A percentile compares a stretch with the other conserved stretches of the same genome.
These are phyloP conservation scores for Zonotrichia albicollis DNA, from an alignment of 2,797 vertebrate species.

Conservation along the genomic window DNA sequence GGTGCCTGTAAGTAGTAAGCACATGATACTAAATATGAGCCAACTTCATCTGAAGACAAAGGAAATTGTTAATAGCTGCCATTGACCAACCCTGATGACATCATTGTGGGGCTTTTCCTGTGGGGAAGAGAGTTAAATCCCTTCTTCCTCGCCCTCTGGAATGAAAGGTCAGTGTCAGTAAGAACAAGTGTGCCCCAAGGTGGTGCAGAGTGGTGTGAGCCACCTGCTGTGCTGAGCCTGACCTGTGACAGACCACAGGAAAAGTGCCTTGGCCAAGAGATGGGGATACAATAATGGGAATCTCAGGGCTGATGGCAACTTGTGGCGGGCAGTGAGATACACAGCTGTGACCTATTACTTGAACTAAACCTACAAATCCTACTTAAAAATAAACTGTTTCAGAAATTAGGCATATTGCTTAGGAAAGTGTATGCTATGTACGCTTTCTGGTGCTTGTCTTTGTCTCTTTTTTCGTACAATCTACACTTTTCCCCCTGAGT, in stretches of 20 bases:
- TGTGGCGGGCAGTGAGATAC: neutral
- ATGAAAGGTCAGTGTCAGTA: neutral
- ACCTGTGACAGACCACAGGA: neutral
- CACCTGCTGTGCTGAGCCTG: neutral
- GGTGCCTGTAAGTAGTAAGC: neutral
- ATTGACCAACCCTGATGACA: neutral
- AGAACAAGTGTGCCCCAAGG: neutral
- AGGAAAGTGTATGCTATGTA: neutral
- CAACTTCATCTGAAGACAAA: neutral
- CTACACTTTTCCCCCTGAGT: neutral
- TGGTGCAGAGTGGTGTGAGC: fast-evolving
- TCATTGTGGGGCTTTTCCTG: neutral
- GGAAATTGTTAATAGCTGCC: neutral
- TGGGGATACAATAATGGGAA: neutral
- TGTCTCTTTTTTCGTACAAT: neutral
- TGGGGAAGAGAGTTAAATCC: neutral
- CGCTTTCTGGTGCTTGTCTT: neutral
- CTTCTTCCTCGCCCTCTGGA: neutral
- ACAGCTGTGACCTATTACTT: neutral
- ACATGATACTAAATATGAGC: neutral
- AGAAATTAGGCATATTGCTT: neutral
- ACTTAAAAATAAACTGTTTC: neutral
- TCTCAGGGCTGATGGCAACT: neutral
- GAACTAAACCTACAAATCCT: neutral
- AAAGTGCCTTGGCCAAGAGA: neutral